Evolutionary conservation across 2,113 vertebrate species (phyloP), one percentile per base, ranked within the genome.

Genomic region (Pithys albifrons): DNA sequence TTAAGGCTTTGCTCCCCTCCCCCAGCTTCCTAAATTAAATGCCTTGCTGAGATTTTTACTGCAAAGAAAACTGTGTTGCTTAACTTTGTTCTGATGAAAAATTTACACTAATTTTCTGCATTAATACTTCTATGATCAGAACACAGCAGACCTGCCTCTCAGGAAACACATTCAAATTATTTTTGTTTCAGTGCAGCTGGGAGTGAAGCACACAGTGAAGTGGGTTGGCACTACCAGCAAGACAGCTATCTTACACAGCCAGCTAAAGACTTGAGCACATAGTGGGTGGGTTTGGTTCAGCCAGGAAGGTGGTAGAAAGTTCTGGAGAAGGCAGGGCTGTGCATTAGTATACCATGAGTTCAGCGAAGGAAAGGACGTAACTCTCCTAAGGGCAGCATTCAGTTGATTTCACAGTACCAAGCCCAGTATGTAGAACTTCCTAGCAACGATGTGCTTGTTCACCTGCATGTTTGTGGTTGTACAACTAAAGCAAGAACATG

Each of bases 81-180:
- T 92, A 96, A 95, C 69, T 95, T 87, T 16, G 6, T 89, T 93
- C 89, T 89, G 76, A 96, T 94, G 52, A 96, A 95, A 96, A 95
- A 87, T 89, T 87, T 87, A 93, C 91, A 84, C 65, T 89, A 45
- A 93, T 95, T 96, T 95, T 91, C 93, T 96, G 93, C 94, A 92
- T 94, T 96, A 87, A 93, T 95, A 97, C 86, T 81, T 87, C 80
- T 92, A 9, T 48, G 89, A 91, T 92, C 80, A 72, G 52, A 95
- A 89, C 80, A 87, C 35, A 84, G 73, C 52, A 87, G 73, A 92
- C 62, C 69, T 85, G 84, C 94, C 80, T 96, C 91, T 89, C 61
- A 81, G 62, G 69, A 97, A 95, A 81, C 46, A 39, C 45, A 52
- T 89, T 76, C 37, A 92, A 81, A 88, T 64, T 59, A 71, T 75